phyloP scores from a whole-genome alignment of 2,113 vertebrate genomes.

The Stegostoma tigrinum region DNA sequence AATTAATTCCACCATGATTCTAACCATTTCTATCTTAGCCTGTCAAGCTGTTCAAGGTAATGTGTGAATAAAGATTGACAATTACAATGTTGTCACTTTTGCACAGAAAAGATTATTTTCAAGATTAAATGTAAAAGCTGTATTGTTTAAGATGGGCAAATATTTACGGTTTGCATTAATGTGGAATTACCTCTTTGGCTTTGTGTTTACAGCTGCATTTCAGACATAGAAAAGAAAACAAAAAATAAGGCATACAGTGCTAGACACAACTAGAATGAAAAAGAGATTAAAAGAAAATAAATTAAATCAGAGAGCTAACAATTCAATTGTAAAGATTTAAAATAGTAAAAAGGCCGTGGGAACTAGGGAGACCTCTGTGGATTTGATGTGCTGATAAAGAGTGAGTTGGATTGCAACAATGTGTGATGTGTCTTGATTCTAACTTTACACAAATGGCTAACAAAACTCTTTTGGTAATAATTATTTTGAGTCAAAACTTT shows the following conservation, averaged over 20 bases:
- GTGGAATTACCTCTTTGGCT: background rate
- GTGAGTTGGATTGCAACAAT: background rate
- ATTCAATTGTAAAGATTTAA: background rate
- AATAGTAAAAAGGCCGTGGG: background rate
- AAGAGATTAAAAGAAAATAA: no score
- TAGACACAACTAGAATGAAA: background rate
- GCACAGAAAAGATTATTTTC: conserved; percentile 27
- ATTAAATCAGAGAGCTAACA: background rate
- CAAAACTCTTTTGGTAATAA: background rate
- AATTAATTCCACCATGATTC: conserved; percentile 9
- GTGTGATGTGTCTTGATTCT: background rate
- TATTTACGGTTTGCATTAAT: background rate
- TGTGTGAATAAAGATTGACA: conserved; percentile 23
- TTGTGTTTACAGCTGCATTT: background rate
- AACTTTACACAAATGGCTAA: background rate
- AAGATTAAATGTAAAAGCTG: background rate
- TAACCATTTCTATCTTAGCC: conserved; percentile 13
- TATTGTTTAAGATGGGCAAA: conserved; percentile 25
- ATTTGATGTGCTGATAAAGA: background rate
- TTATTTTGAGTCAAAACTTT: background rate
- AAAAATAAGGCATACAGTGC: background rate
- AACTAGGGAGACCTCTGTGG: background rate
- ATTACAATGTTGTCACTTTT: conserved; percentile 31
- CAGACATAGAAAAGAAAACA: background rate
- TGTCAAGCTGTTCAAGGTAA: conserved; percentile 17